Evolutionary conservation across 2,797 vertebrate species (phyloP).

Genomic region (Heliangelus exortis): DNA sequence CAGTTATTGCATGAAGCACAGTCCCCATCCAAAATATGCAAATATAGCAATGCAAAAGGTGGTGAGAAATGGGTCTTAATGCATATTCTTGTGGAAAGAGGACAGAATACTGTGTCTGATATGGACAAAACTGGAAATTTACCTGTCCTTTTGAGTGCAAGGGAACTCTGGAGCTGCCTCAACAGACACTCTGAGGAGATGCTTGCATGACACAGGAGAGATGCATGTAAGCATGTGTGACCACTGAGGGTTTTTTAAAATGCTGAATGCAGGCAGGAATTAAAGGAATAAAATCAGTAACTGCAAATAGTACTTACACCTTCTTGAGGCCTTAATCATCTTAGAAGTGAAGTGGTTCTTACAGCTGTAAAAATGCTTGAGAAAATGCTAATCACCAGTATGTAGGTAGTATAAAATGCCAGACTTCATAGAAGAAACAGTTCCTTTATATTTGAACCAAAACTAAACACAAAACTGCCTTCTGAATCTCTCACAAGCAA

Average conservation of each 20-base stretch:
- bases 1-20: background rate
- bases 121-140: background rate
- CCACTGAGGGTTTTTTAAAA: background rate
- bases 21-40: background rate
- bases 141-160: background rate
- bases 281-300: background rate
- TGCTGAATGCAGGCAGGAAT: background rate
- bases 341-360: background rate
- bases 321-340: background rate
- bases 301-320: background rate
- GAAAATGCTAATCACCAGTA: background rate
- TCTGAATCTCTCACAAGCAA: background rate
- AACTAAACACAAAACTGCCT: background rate
- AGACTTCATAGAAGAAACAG: background rate
- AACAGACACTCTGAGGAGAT: background rate
- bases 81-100: background rate
- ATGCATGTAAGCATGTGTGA: background rate
- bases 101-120: background rate
- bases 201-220: accelerated
- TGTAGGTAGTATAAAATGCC: background rate
- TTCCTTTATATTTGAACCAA: background rate
- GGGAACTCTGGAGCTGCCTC: background rate
- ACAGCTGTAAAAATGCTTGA: background rate
- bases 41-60: background rate
- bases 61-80: background rate